Conservation (phyloP, 2,888 invertebrate genomes). For the Notodonta dromedarius region DNA sequence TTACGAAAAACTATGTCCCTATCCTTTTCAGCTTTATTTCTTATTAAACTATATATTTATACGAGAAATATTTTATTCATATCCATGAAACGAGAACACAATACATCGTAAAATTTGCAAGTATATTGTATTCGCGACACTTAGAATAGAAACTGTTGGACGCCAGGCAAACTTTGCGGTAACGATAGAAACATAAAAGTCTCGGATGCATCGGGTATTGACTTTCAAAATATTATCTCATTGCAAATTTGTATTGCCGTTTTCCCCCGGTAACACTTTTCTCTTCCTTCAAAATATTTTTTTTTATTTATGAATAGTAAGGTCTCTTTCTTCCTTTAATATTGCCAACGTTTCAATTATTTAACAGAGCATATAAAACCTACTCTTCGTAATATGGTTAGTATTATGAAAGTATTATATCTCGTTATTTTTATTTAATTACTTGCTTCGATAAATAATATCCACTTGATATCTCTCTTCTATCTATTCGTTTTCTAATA, state of each 20-base stretch:
- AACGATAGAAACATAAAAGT: constrained; percentile 1
- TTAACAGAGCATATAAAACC: no score
- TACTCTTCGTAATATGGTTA: no score
- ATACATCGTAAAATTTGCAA: constrained; percentile 48
- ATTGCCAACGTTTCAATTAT: no score
- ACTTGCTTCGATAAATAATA: no score
- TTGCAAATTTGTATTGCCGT: not conserved
- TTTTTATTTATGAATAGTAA: no score
- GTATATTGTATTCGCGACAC: constrained; percentile 41
- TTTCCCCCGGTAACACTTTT: not conserved
- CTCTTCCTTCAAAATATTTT: not conserved
- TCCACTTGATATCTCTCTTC: no score
- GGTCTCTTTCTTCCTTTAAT: no score
- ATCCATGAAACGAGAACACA: constrained; percentile 36
- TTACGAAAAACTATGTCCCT: not conserved
- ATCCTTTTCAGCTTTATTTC: not conserved
- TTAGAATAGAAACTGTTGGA: constrained; percentile 33
- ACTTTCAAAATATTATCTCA: constrained; percentile 2
- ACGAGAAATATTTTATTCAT: constrained; percentile 43
- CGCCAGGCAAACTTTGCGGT: not conserved
- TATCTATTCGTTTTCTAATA: no score
- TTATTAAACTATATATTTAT: constrained; percentile 15
- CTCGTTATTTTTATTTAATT: no score
- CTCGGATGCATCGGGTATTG: not conserved
- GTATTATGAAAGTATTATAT: no score